These are phyloP conservation scores for Pipistrellus nathusii DNA, from an alignment of 2,797 vertebrate genomes.

Conservation along the genomic window DNA sequence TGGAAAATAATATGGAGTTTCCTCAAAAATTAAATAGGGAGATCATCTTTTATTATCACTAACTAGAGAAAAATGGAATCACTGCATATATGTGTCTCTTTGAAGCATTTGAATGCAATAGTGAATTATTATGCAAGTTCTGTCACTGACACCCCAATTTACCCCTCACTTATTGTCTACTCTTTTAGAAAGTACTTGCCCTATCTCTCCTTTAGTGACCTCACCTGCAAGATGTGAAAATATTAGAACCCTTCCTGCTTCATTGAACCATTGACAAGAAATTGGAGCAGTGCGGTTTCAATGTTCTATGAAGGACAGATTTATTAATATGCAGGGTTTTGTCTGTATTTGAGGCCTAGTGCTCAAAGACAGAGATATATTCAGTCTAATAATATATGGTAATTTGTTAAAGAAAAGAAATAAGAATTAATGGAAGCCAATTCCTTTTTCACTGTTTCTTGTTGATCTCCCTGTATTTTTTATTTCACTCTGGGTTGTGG, in stretches of 20 bases:
- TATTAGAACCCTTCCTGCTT: not conserved
- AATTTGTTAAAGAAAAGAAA: constrained; percentile 23
- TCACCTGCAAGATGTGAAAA: not conserved
- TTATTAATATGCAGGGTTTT: not conserved
- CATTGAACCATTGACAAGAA: not conserved
- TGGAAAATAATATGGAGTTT: no score
- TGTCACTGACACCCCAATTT: not conserved
- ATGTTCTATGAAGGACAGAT: not conserved
- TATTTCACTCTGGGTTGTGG: not conserved
- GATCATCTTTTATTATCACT: constrained; percentile 23
- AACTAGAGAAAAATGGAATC: not conserved
- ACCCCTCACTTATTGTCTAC: not conserved
- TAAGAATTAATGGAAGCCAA: not conserved
- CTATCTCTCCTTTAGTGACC: not conserved
- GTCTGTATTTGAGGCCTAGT: not conserved
- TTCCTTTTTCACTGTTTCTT: constrained; percentile 8
- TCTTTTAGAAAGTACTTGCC: not conserved
- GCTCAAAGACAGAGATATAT: not conserved
- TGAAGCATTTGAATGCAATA: not conserved
- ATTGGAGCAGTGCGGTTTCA: not conserved
- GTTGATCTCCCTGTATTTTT: not conserved
- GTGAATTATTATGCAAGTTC: not conserved
- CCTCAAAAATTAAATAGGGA: not conserved
- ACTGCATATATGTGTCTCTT: not conserved
- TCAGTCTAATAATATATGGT: not conserved